Percentiles rank a stretch among this genome's conserved stretches.
Conservation (phyloP, 2,888 invertebrate species). For the Pseudococcus jackbeardsleyi region DNA sequence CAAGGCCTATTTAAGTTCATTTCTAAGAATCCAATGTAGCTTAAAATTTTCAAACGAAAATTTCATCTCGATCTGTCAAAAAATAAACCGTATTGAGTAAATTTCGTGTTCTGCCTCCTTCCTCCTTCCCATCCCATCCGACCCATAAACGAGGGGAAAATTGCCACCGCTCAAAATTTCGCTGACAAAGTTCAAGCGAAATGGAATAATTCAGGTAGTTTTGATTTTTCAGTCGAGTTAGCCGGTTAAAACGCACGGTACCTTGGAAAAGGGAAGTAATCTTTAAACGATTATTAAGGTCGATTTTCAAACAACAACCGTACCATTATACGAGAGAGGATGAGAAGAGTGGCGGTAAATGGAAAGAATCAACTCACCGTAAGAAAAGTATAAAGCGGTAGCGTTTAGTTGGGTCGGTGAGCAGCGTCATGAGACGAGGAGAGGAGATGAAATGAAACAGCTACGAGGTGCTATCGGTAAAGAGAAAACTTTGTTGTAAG, state of each 20-base stretch:
- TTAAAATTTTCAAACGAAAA: no score
- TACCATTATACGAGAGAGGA: neutral
- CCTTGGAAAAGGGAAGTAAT: neutral
- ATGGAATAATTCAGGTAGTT: neutral
- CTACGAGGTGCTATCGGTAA: neutral
- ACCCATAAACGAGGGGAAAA: no score
- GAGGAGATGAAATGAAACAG: no score
- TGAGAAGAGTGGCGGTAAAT: neutral
- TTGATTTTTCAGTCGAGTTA: conserved; percentile 22
- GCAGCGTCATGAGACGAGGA: neutral
- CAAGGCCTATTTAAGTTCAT: no score
- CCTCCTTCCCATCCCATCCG: no score
- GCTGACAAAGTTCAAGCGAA: neutral
- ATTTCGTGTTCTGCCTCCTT: no score
- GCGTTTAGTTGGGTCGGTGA: neutral
- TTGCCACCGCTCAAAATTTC: neutral
- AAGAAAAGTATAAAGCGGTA: conserved; percentile 3
- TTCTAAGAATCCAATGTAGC: no score
- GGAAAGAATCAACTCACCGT: conserved; percentile 2
- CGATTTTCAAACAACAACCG: conserved; percentile 18
- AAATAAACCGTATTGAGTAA: no score
- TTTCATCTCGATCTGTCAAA: no score
- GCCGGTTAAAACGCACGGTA: neutral
- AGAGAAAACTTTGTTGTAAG: conserved; percentile 39
- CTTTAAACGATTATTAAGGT: conserved; percentile 24